These are phyloP conservation scores for Polydrusus pterygomalis DNA, from an alignment of 2,888 invertebrate genomes.

Conservation along the genomic window DNA sequence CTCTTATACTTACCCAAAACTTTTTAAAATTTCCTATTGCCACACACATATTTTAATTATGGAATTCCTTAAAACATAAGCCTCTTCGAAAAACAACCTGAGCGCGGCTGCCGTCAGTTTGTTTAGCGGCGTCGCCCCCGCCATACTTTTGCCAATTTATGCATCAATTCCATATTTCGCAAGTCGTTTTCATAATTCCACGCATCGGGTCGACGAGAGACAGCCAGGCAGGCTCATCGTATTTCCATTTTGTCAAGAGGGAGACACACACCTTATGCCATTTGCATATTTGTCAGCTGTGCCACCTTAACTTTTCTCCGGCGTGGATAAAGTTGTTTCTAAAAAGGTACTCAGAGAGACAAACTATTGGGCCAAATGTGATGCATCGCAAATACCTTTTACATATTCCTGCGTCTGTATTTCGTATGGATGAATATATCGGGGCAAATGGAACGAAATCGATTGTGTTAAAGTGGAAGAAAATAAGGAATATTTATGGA, in stretches of 20 bases:
- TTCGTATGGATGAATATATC: conserved; percentile 68
- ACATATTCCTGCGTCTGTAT: conserved; percentile 68
- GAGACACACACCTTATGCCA: conserved; percentile 65
- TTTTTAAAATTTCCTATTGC: conserved; percentile 10
- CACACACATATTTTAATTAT: conserved; percentile 48
- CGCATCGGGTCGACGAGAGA: conserved; percentile 70
- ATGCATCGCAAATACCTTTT: conserved; percentile 71
- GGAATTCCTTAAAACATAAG: conserved; percentile 49
- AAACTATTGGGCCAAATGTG: conserved; percentile 71
- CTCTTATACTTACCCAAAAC: conserved; percentile 5
- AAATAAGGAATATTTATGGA: conserved; percentile 15
- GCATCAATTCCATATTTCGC: conserved; percentile 73
- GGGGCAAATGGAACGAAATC: conserved; percentile 62
- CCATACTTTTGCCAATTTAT: conserved; percentile 67
- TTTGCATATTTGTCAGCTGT: conserved; percentile 75
- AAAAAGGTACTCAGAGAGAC: conserved; percentile 70
- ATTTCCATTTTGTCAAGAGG: conserved; percentile 61
- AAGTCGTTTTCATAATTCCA: conserved; percentile 73
- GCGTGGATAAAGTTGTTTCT: conserved; percentile 68
- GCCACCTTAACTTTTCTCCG: conserved; percentile 73
- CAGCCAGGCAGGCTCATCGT: conserved; percentile 63
- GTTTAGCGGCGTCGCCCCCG: conserved; percentile 38
- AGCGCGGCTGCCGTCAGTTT: conserved; percentile 46
- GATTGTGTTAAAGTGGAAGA: conserved; percentile 55
- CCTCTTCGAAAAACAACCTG: conserved; percentile 51